Evolutionary conservation across 2,888 invertebrate genomes (phyloP).

Genomic region (Heteropelma amictum): DNA sequence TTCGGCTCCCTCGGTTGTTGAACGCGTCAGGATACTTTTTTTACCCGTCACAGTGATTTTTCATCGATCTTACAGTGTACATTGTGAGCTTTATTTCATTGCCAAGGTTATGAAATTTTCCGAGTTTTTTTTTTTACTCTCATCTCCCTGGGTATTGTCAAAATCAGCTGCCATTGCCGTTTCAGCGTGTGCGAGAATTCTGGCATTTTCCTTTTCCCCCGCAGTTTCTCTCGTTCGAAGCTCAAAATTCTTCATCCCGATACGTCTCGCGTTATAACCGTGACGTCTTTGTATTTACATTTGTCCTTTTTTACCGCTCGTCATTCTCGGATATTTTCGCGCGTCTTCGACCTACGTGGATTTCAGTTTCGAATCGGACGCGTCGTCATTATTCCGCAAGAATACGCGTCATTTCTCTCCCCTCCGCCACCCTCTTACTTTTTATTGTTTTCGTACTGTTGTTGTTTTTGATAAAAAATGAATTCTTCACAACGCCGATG

Average conservation of each 20-base stretch:
- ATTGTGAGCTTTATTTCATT: conserved; percentile 8
- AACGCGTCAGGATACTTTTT: neutral
- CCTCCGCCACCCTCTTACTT: neutral
- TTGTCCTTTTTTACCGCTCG: neutral
- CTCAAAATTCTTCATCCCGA: neutral
- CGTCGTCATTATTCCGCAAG: neutral
- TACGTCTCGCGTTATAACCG: neutral
- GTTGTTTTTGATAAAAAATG: neutral
- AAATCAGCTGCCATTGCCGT: conserved; percentile 77
- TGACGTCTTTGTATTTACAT: neutral
- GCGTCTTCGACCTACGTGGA: conserved; percentile 35
- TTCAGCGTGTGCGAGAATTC: conserved; percentile 5
- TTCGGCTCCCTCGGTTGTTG: neutral
- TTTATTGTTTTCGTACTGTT: neutral
- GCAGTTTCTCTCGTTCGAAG: neutral
- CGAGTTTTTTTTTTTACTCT: conserved; percentile 56
- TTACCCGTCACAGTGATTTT: neutral
- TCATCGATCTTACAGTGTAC: neutral
- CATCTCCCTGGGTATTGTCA: conserved; percentile 69
- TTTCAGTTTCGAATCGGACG: neutral
- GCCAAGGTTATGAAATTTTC: conserved; percentile 63
- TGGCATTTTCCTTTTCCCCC: conserved; percentile 6
- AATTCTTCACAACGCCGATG: too few relatives aligned
- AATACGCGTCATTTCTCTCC: neutral
- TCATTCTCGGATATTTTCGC: conserved; percentile 28